Conservation (phyloP, 2,888 invertebrate genomes). For the Nymphalis urticae region DNA sequence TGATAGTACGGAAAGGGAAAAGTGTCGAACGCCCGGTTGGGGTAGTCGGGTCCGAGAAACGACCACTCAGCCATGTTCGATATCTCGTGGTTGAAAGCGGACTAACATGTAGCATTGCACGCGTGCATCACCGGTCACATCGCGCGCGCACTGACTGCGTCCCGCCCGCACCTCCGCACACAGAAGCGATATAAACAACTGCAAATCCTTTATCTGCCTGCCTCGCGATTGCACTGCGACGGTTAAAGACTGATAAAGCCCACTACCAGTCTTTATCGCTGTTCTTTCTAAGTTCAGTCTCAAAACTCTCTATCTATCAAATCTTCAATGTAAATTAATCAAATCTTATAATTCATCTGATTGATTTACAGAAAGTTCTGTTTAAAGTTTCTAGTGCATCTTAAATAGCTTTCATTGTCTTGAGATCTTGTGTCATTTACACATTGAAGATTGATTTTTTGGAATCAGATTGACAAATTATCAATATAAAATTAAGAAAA, state of each 20-base stretch:
- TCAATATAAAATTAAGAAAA: neutral
- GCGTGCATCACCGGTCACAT: slow-evolving; percentile 63
- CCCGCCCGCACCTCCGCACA: slow-evolving; percentile 52
- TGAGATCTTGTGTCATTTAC: too few species aligned
- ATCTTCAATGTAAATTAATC: neutral
- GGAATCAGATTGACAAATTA: neutral
- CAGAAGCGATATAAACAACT: slow-evolving; percentile 57
- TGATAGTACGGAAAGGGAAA: slow-evolving; percentile 46
- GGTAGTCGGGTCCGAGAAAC: slow-evolving; percentile 28
- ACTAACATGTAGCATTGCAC: slow-evolving; percentile 55
- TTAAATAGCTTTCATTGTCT: too few species aligned
- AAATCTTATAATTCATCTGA: neutral
- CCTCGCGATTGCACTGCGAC: slow-evolving; percentile 26
- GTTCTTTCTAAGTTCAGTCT: neutral
- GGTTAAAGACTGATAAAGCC: slow-evolving; percentile 23
- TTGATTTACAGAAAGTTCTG: too few species aligned
- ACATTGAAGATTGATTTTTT: too few species aligned
- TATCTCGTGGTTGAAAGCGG: slow-evolving; percentile 36
- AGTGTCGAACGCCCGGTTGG: slow-evolving; percentile 41
- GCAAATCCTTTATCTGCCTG: slow-evolving; percentile 69
- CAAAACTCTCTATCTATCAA: neutral
- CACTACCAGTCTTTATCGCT: slow-evolving; percentile 8
- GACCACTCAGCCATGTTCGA: slow-evolving; percentile 36
- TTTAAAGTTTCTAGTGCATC: too few species aligned
- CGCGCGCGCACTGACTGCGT: slow-evolving; percentile 63